Base-by-base conservation (phyloP, 2,113 vertebrate genomes). In the Microcebus tavaratra region DNA sequence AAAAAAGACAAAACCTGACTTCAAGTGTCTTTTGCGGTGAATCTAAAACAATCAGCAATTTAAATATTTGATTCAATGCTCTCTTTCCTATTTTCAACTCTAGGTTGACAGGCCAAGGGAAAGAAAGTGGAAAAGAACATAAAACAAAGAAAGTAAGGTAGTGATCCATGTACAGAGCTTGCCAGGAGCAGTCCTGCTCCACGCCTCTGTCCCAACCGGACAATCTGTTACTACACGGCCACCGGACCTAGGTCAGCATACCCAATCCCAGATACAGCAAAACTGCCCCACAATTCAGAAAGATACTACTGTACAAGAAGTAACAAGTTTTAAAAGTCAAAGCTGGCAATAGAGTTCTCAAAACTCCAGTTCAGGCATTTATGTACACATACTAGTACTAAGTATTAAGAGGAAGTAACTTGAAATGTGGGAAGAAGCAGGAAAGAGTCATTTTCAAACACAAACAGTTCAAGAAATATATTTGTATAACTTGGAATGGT, bases 201-300 rank as follows among this genome's bases (percentile, higher is more conserved):
- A 23, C 5, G 1, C 29, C 39, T 5, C 23, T 21, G 57, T 55
- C 59, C n/a, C 63, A 2, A 1, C 0, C 0, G 13, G 11, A 42
- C 6, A 1, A 5, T 6, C 9, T 0, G 29, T 10, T 48, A 48
- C 45, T 5, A 14, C 20, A 11, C 2, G 27, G 53, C 53, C 6
- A 1, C 21, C 55, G 2, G 14, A 45, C 23, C 11, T 3, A 13
- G 25, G 36, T 27, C 21, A 53, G 27, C 86, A 72, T 42, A 42
- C 2, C 36, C 34, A 17, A n/a, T 18, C 78, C 73, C 8, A 21
- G 21, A 68, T 7, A 34, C 39, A 59, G 27, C 17, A 25, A 68
- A 90, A 39, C 15, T 5, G 39, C 45, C 25, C 18, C 6, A 2
- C 17, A 12, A 75, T 48, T 84, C 50, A 42, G 34, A 42, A 68